Evolutionary conservation across 2,113 vertebrate genomes (phyloP).

Genomic region (Cynopterus brachyotis): DNA sequence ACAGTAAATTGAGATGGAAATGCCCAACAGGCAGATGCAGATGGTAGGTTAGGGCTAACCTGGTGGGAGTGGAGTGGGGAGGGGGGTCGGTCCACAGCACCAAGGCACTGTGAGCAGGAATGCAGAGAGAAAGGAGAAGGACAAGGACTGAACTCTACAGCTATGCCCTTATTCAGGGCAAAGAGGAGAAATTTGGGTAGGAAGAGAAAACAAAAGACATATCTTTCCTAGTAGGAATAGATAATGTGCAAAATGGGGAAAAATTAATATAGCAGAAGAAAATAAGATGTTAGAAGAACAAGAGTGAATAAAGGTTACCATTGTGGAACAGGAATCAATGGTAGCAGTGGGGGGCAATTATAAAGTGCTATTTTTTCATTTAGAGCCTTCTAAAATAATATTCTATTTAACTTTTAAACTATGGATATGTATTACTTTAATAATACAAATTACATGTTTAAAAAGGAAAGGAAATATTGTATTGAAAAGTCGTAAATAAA

Average conservation of each 20-base stretch:
- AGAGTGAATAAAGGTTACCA: not conserved
- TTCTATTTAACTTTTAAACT: constrained; percentile 17
- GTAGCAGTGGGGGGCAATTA: not conserved
- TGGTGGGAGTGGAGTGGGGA: too few species aligned
- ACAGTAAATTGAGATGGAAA: not conserved
- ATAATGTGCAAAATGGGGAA: not conserved
- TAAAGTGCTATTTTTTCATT: not conserved
- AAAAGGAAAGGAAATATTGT: not conserved
- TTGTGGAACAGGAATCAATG: not conserved
- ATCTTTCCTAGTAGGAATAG: not conserved
- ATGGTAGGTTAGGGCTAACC: not conserved
- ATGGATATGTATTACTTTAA: not conserved
- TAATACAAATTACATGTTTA: not conserved
- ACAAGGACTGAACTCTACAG: not conserved
- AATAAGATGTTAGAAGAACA: not conserved
- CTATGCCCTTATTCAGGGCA: not conserved
- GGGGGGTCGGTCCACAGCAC: not conserved
- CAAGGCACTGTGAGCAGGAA: not conserved
- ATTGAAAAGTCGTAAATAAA: not conserved
- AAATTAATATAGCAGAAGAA: not conserved
- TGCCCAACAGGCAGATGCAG: not conserved
- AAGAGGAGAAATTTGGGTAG: not conserved
- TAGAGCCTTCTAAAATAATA: not conserved
- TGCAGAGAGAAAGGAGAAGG: not conserved
- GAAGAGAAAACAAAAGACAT: not conserved